Evolutionary conservation across 2,888 invertebrate genomes (phyloP).

Genomic region (Plebejus anna): DNA sequence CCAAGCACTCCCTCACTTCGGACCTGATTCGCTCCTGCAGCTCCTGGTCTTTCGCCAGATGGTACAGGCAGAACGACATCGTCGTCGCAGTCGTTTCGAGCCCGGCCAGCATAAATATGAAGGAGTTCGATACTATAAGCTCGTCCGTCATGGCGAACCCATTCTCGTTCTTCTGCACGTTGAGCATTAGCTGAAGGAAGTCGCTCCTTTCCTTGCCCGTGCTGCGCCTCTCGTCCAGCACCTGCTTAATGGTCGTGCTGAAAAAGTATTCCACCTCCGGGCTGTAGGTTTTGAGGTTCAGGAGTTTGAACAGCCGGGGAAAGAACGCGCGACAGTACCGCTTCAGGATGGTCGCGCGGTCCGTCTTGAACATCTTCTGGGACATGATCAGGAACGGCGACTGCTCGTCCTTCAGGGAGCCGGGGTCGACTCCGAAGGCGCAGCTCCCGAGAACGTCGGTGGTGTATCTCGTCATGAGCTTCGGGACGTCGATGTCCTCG

Average conservation of each 20-base stretch:
- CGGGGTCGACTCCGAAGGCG: conserved; percentile 70
- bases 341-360: conserved; percentile 59
- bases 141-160: conserved; percentile 67
- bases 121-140: conserved; percentile 72
- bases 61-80: conserved; percentile 68
- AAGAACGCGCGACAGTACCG: conserved; percentile 68
- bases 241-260: conserved; percentile 63
- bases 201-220: conserved; percentile 59
- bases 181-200: conserved; percentile 72
- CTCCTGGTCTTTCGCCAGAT: conserved; percentile 63
- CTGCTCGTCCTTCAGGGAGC: conserved; percentile 58
- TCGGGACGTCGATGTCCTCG: conserved; percentile 60
- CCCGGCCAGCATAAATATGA: conserved; percentile 75
- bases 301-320: conserved; percentile 63
- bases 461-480: conserved; percentile 63
- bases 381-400: conserved; percentile 72
- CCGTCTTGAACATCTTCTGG: conserved; percentile 67
- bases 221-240: conserved; percentile 59
- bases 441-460: conserved; percentile 74
- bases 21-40: conserved; percentile 58
- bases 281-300: conserved; percentile 68
- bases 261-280: conserved; percentile 66
- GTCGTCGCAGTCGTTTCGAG: conserved; percentile 70
- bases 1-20: conserved; percentile 60
- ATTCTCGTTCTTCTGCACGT: conserved; percentile 61